phyloP scores from a whole-genome alignment of 2,113 vertebrate genomes.

The Gymnogyps californianus region DNA sequence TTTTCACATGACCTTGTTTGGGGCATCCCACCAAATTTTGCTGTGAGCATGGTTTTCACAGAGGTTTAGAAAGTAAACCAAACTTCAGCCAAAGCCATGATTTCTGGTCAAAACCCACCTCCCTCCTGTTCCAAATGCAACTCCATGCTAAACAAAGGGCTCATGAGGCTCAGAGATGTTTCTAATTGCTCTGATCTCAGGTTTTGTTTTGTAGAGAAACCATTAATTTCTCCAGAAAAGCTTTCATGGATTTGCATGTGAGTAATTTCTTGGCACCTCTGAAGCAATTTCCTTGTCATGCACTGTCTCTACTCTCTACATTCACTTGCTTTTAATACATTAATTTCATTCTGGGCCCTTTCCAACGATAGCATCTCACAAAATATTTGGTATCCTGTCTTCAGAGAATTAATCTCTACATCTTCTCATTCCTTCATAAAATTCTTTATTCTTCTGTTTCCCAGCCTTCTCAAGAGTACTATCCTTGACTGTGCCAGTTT shows the following conservation, averaged over 20 bases:
- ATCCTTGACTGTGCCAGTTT: neutral
- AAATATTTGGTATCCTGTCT: neutral
- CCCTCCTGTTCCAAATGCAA: neutral
- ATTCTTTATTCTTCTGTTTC: neutral
- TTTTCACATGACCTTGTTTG: neutral
- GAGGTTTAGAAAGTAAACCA: neutral
- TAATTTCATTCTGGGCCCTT: neutral
- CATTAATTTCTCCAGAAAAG: neutral
- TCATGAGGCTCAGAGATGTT: neutral
- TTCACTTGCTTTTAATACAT: neutral
- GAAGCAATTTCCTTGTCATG: neutral
- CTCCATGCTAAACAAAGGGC: neutral
- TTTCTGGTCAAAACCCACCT: neutral
- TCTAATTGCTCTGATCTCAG: neutral
- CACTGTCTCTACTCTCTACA: neutral
- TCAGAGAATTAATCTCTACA: neutral
- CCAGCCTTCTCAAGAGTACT: neutral
- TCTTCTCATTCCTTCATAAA: neutral
- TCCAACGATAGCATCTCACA: neutral
- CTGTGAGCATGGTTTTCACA: neutral
- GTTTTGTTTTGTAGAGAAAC: neutral
- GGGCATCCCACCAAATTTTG: neutral
- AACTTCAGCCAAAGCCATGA: neutral
- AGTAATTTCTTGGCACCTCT: neutral
- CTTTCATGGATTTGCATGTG: neutral